Evolutionary conservation across 2,888 invertebrate species (phyloP).

Genomic region (Epiblema foenella): DNA sequence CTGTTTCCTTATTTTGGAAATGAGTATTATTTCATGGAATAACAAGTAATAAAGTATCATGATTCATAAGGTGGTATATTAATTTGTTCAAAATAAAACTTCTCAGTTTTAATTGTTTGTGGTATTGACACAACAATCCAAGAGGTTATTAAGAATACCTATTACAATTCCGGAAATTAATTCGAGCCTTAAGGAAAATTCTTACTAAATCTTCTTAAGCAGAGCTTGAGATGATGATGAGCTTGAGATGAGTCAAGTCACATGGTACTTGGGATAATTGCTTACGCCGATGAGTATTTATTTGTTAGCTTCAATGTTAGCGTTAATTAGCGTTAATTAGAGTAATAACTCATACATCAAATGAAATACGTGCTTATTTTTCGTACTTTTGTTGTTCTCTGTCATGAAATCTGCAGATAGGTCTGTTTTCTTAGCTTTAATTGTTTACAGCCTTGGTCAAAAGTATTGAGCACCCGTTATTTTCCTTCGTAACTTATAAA

Average conservation of each 20-base stretch:
- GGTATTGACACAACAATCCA: background rate
- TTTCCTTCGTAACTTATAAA: too few species aligned
- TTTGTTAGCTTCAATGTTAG: constrained; percentile 21
- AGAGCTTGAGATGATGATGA: constrained; percentile 53
- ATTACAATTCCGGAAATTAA: constrained; percentile 36
- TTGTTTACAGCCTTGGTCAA: too few species aligned
- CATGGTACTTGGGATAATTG: constrained; percentile 42
- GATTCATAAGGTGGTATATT: too few species aligned
- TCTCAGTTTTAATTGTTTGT: background rate
- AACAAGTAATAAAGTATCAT: constrained; percentile 1
- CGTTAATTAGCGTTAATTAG: too few species aligned
- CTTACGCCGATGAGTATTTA: constrained; percentile 15
- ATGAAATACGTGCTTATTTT: background rate
- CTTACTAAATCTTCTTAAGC: constrained; percentile 24
- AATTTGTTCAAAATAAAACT: background rate
- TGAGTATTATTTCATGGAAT: constrained; percentile 4
- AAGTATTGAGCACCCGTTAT: too few species aligned
- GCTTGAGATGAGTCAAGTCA: constrained; percentile 52
- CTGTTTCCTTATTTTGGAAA: constrained; percentile 6
- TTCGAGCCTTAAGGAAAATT: constrained; percentile 49
- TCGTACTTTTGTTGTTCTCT: background rate
- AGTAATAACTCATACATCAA: constrained; percentile 14
- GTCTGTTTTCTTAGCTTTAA: background rate
- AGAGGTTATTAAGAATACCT: background rate
- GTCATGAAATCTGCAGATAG: background rate